Percentiles rank a stretch among this genome's conserved stretches.
phyloP scores from a whole-genome alignment of 1,140 invertebrate species.

The Sycophila sp. region DNA sequence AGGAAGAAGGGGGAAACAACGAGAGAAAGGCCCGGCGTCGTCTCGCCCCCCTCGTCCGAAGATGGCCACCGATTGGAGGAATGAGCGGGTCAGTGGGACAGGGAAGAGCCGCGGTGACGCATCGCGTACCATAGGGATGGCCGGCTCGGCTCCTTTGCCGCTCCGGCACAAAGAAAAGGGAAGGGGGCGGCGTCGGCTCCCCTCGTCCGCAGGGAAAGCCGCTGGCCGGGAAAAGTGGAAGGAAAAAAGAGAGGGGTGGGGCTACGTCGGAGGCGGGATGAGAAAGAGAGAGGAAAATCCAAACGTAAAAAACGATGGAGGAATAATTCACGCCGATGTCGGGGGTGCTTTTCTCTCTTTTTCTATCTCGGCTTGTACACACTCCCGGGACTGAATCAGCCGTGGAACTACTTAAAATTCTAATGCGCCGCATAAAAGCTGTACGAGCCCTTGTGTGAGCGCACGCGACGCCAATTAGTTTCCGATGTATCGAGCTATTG shows the following conservation, averaged over 20 bases:
- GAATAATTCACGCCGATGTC: conserved; percentile 12
- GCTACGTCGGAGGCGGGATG: neutral
- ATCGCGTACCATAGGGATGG: neutral
- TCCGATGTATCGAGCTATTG: too few relatives aligned
- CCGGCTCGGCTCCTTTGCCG: neutral
- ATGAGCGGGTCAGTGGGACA: conserved; percentile 35
- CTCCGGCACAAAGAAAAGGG: conserved; percentile 2
- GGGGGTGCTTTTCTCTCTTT: too few relatives aligned
- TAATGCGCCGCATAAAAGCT: neutral
- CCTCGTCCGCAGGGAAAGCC: neutral
- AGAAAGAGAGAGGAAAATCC: conserved; percentile 18
- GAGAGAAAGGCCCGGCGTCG: neutral
- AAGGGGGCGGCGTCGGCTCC: neutral
- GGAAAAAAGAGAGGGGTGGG: neutral
- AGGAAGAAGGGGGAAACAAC: neutral
- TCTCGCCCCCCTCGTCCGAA: conserved; percentile 4
- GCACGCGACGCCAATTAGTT: too few relatives aligned
- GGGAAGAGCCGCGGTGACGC: conserved; percentile 6
- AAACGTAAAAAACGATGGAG: conserved; percentile 20
- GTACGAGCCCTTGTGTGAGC: too few relatives aligned
- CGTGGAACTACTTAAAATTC: conserved; percentile 9
- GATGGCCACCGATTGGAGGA: conserved; percentile 27
- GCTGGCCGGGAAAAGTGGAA: neutral
- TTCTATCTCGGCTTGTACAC: too few relatives aligned
- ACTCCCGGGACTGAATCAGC: neutral